Evolutionary conservation across 2,113 vertebrate genomes (phyloP).

Genomic region (Neogale vison): DNA sequence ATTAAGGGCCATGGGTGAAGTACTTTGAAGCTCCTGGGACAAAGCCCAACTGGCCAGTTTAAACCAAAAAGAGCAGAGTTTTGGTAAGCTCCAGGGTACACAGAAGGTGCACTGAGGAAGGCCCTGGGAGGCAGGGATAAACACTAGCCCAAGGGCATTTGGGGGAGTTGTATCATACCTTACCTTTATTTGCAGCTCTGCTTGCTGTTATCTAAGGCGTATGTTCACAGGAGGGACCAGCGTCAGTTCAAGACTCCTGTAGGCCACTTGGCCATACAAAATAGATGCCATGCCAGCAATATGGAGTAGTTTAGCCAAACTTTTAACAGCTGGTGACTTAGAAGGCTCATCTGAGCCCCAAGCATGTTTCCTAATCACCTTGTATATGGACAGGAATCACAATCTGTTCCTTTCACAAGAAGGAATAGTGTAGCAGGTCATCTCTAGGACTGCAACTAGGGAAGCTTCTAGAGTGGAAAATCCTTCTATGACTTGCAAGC

Average conservation of each 20-base stretch:
- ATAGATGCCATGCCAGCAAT: not conserved
- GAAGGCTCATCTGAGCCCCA: not conserved
- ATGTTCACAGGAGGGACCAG: not conserved
- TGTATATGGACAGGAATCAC: not conserved
- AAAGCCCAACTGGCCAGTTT: not conserved
- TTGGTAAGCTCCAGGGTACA: not conserved
- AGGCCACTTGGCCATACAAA: not conserved
- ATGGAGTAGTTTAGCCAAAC: not conserved
- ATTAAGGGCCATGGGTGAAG: not conserved
- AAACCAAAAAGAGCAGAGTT: not conserved
- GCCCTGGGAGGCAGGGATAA: not conserved
- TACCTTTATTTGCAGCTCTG: not conserved
- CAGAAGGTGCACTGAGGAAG: not conserved
- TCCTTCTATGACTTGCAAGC: not conserved
- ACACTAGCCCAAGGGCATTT: not conserved
- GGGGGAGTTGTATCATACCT: not conserved
- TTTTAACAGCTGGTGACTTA: not conserved
- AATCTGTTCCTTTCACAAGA: not conserved
- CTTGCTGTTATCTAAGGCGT: not conserved
- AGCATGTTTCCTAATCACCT: not conserved
- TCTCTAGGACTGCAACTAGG: not conserved
- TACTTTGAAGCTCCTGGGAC: not conserved
- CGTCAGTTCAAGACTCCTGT: not conserved
- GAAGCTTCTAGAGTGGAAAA: not conserved
- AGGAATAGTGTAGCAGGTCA: not conserved